These are phyloP conservation scores for Drymonia ruficornis DNA, from an alignment of 2,888 invertebrate species.

Conservation along the genomic window DNA sequence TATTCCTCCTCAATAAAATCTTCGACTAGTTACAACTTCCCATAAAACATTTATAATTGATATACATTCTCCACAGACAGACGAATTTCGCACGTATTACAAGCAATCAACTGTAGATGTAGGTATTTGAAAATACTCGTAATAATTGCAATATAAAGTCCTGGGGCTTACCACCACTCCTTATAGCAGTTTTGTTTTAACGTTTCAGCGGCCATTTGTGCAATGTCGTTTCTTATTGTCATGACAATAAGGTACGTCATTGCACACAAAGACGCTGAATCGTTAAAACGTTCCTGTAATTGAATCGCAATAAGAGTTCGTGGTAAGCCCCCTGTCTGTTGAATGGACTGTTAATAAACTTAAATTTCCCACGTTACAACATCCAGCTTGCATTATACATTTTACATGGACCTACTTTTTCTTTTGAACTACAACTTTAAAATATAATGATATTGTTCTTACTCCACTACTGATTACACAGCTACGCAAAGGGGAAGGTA, in stretches of 20 bases:
- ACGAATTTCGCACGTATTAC: background rate
- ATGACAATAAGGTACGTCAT: no score
- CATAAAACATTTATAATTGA: background rate
- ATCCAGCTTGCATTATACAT: background rate
- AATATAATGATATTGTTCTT: conserved; percentile 35
- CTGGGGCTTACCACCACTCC: no score
- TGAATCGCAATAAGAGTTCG: no score
- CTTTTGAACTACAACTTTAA: conserved; percentile 28
- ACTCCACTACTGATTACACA: conserved; percentile 22
- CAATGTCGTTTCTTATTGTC: no score
- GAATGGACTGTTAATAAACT: background rate
- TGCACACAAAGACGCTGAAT: no score
- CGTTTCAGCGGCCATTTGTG: no score
- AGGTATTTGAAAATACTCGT: background rate
- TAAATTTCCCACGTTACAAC: background rate
- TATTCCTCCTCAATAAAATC: conserved; percentile 26
- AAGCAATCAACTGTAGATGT: background rate
- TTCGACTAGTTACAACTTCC: conserved; percentile 13
- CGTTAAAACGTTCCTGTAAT: no score
- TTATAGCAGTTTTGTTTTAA: no score
- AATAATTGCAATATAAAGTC: conserved; percentile 1
- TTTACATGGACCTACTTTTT: conserved; percentile 18
- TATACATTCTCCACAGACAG: background rate
- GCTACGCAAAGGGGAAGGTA: conserved; percentile 60
- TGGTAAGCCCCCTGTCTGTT: no score